These are phyloP conservation scores for Mastomys coucha DNA, from an alignment of 2,113 vertebrate species.

Conservation along the genomic window DNA sequence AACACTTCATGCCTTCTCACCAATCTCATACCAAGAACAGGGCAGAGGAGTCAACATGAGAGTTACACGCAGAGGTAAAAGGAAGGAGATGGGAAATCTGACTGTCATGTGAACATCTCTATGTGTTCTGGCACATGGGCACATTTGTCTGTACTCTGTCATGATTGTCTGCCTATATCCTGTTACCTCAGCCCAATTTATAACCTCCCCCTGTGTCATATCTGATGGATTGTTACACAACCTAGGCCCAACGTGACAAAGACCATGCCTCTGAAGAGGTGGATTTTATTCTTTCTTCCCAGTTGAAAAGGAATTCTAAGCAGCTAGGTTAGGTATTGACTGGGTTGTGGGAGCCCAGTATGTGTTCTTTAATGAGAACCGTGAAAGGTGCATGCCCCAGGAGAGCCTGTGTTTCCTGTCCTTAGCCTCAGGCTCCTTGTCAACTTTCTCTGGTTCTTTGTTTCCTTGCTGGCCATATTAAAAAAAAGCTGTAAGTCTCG, in stretches of 20 bases:
- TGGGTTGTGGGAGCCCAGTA: neutral
- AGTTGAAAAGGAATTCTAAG: neutral
- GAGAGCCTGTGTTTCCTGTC: neutral
- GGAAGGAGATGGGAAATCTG: neutral
- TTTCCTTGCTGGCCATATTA: neutral
- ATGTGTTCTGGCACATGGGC: neutral
- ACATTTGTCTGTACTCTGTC: too few species aligned
- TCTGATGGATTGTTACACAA: neutral
- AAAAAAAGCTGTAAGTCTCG: neutral
- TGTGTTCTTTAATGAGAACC: neutral
- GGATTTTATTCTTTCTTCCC: neutral
- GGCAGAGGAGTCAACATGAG: neutral
- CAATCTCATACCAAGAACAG: neutral
- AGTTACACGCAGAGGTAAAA: too few species aligned
- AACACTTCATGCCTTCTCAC: neutral
- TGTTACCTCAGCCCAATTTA: neutral
- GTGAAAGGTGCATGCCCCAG: neutral
- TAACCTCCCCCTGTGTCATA: neutral
- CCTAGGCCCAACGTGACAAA: neutral
- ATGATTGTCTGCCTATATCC: accelerated
- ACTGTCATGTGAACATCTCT: neutral
- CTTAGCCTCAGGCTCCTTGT: neutral
- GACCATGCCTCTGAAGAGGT: neutral
- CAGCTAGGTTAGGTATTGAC: neutral
- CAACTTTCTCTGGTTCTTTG: neutral